Evolutionary conservation across 2,797 vertebrate species (phyloP).

Genomic region (Nyctibius grandis): DNA sequence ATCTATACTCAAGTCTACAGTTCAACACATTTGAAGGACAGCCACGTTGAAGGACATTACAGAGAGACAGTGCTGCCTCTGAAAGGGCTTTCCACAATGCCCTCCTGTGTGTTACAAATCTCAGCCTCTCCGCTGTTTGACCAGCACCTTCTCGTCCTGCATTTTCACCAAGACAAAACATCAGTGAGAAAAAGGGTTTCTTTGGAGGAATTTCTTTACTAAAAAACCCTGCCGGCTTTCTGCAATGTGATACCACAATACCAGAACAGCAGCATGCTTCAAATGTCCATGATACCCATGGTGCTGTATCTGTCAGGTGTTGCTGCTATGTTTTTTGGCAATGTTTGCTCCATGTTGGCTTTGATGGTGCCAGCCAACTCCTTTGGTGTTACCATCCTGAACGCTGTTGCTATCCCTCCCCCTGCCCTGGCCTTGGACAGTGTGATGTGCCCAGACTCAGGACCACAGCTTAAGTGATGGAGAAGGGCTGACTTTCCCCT

Average conservation of each 20-base stretch:
- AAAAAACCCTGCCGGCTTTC: background rate
- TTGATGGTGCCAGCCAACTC: background rate
- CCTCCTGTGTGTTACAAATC: background rate
- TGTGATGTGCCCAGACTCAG: background rate
- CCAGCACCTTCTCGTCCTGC: background rate
- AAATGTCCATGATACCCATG: accelerated
- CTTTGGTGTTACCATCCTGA: background rate
- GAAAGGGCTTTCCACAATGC: background rate
- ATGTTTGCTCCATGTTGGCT: background rate
- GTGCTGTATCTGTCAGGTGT: background rate
- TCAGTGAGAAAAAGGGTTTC: background rate
- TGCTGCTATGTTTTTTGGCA: background rate
- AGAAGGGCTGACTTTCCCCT: background rate
- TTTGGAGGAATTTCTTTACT: background rate
- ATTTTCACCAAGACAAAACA: background rate
- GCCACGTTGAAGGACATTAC: background rate
- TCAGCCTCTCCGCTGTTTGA: background rate
- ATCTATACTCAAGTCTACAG: background rate
- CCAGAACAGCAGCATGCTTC: background rate
- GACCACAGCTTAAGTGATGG: background rate
- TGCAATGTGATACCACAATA: background rate
- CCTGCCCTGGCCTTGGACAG: background rate
- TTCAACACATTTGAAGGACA: background rate
- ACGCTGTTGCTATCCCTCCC: background rate
- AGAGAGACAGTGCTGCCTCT: background rate